Conservation (phyloP, 2,888 invertebrate species). For the Lasioglossum lativentre region DNA sequence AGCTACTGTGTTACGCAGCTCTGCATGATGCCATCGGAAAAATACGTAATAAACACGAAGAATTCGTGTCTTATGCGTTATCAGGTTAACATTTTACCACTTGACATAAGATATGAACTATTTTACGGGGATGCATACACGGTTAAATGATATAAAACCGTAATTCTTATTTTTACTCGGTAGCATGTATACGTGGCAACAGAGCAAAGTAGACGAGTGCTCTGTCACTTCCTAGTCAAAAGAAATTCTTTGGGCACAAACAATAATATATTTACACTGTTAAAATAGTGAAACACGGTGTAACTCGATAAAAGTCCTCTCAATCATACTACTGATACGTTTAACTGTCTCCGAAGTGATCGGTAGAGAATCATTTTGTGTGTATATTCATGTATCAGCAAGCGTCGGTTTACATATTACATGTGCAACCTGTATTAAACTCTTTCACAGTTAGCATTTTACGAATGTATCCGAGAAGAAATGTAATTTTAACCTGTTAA, state of each 20-base stretch:
- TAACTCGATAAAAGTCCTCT: slow-evolving; percentile 37
- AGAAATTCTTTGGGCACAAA: slow-evolving; percentile 70
- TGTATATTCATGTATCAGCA: slow-evolving; percentile 53
- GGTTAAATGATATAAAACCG: slow-evolving; percentile 65
- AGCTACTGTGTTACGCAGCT: slow-evolving; percentile 85
- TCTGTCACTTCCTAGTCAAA: slow-evolving; percentile 83
- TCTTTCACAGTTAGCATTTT: slow-evolving; percentile 46
- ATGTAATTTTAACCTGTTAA: slow-evolving; percentile 37
- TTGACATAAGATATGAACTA: slow-evolving; percentile 66
- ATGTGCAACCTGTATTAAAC: slow-evolving; percentile 65
- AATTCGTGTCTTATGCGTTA: slow-evolving; percentile 66
- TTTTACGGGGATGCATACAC: slow-evolving; percentile 36
- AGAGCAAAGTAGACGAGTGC: slow-evolving; percentile 78
- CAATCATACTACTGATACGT: slow-evolving; percentile 24
- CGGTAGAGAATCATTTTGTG: slow-evolving; percentile 37
- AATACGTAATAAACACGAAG: slow-evolving; percentile 71
- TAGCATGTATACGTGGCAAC: slow-evolving; percentile 81
- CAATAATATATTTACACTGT: slow-evolving; percentile 68
- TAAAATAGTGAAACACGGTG: slow-evolving; percentile 52
- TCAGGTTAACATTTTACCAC: slow-evolving; percentile 67
- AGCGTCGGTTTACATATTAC: slow-evolving; percentile 69
- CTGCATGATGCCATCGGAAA: slow-evolving; percentile 79
- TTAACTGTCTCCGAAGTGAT: slow-evolving; percentile 28
- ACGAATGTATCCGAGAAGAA: slow-evolving; percentile 33
- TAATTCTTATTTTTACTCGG: slow-evolving; percentile 76